Conservation (phyloP, 2,113 vertebrate species). For the Pandion haliaetus region DNA sequence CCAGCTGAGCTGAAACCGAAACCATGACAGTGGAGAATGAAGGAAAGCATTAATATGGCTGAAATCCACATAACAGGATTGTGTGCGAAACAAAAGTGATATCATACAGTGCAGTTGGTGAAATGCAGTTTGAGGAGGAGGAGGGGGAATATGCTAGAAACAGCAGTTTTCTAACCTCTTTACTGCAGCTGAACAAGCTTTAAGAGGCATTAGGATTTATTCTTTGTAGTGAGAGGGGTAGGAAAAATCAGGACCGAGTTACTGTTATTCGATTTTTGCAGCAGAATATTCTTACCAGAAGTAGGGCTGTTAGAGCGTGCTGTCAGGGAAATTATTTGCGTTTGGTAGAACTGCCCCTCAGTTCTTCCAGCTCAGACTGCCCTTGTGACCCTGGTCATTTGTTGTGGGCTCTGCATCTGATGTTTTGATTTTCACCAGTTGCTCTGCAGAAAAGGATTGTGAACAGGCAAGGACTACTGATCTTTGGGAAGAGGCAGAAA, state of each 20-base stretch:
- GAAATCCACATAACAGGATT: conserved; percentile 45
- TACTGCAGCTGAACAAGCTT: conserved; percentile 45
- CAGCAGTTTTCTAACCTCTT: conserved; percentile 46
- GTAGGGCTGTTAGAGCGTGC: conserved; percentile 26
- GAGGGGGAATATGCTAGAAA: background rate
- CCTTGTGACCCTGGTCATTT: conserved; percentile 48
- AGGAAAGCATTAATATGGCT: conserved; percentile 35
- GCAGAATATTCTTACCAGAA: conserved; percentile 39
- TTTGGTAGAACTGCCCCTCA: conserved; percentile 22
- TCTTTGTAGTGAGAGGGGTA: conserved; percentile 7
- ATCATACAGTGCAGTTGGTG: background rate
- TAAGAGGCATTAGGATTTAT: conserved; percentile 38
- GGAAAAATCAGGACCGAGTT: conserved; percentile 43
- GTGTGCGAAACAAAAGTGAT: conserved; percentile 43
- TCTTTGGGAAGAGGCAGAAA: background rate
- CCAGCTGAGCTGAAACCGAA: no score
- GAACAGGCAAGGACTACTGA: background rate
- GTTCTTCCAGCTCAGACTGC: background rate
- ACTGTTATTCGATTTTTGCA: conserved; percentile 41
- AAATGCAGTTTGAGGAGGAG: background rate
- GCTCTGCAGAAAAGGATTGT: conserved; percentile 24
- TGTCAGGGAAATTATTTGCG: conserved; percentile 44
- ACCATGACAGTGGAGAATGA: no score
- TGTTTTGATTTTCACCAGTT: conserved; percentile 37
- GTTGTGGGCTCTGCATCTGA: background rate